Percentiles rank a stretch among this genome's conserved stretches.
These are phyloP conservation scores for Sylvia borin DNA, from an alignment of 2,797 vertebrate genomes.

Conservation along the genomic window DNA sequence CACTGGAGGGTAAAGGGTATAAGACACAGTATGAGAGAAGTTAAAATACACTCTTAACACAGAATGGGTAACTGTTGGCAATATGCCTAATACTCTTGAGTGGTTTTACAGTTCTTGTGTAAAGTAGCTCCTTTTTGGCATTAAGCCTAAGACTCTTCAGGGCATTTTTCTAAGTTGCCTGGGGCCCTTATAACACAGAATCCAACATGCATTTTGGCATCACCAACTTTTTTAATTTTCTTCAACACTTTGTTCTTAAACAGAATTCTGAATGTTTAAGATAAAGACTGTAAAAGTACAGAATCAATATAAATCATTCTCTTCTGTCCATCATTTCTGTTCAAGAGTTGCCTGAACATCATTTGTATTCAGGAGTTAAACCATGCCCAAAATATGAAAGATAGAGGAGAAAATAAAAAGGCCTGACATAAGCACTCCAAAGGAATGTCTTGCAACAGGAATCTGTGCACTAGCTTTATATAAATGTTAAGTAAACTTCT, in stretches of 20 bases:
- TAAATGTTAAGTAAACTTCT: neutral
- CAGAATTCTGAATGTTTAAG: neutral
- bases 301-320: neutral
- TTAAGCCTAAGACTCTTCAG: neutral
- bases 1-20: neutral
- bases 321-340: neutral
- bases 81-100: conserved; percentile 10
- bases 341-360: neutral
- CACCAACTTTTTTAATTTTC: neutral
- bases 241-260: conserved; percentile 15
- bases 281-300: neutral
- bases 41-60: conserved; percentile 6
- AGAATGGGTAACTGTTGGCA: conserved; percentile 9
- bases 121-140: conserved; percentile 38
- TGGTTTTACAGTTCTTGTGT: conserved; percentile 19
- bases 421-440: neutral
- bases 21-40: neutral
- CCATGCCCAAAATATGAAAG: neutral
- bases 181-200: neutral
- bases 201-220: neutral
- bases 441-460: neutral
- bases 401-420: neutral
- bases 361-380: neutral
- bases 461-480: neutral
- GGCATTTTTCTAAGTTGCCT: conserved; percentile 3